Conservation (phyloP, 1,140 invertebrate genomes). For the Potamilus streckersoni region DNA sequence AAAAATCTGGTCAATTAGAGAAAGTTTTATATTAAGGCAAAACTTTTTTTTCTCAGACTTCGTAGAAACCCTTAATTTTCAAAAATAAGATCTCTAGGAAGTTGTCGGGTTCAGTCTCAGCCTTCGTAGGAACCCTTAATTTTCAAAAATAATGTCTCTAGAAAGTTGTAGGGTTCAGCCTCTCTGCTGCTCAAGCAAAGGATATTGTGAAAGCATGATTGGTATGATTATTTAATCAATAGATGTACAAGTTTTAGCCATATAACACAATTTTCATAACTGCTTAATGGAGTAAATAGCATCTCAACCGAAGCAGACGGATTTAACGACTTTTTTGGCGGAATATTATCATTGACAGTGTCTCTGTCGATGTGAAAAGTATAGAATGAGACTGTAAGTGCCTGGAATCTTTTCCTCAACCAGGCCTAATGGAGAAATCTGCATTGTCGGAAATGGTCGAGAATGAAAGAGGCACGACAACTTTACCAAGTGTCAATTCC, state of each 20-base stretch:
- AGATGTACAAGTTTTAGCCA: conserved; percentile 32
- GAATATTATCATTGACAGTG: conserved; percentile 29
- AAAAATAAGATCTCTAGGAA: no score
- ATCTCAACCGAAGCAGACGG: conserved; percentile 25
- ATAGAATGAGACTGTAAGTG: conserved; percentile 24
- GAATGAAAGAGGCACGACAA: background rate
- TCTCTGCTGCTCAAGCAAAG: conserved; percentile 30
- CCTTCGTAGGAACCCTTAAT: no score
- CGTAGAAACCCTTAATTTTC: no score
- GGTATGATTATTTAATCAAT: conserved; percentile 25
- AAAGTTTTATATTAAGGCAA: no score
- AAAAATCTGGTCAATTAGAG: no score
- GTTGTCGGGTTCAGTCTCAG: no score
- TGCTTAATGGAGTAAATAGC: conserved; percentile 9
- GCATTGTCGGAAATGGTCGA: conserved; percentile 8
- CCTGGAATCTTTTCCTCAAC: no score
- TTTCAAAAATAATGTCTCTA: no score
- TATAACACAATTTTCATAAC: background rate
- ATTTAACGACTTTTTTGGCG: conserved; percentile 5
- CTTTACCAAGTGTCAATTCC: conserved; percentile 8
- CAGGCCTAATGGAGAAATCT: conserved; percentile 10
- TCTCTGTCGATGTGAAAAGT: conserved; percentile 25
- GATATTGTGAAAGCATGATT: conserved; percentile 22
- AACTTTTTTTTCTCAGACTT: no score
- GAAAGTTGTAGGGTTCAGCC: no score